These are phyloP conservation scores for Agrypnus murinus DNA, from an alignment of 2,888 invertebrate genomes.

Conservation along the genomic window DNA sequence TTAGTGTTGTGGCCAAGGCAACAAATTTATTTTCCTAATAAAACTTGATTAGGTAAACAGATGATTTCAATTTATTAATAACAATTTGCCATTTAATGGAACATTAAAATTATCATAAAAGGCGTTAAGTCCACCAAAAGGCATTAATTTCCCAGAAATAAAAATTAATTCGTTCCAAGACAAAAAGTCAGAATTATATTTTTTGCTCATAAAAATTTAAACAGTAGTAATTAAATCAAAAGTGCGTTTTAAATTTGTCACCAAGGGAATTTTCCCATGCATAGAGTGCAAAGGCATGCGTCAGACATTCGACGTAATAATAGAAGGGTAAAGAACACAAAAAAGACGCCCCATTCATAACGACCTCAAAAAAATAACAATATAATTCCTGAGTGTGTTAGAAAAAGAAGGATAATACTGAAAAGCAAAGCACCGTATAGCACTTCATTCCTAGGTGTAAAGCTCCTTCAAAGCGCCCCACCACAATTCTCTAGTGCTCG, in stretches of 20 bases:
- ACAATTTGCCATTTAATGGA: too few species aligned
- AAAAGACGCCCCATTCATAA: slow-evolving; percentile 49
- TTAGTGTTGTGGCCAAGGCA: too few species aligned
- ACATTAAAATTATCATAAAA: too few species aligned
- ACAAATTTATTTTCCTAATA: too few species aligned
- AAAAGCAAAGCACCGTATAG: slow-evolving; percentile 28
- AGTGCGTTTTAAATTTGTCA: slow-evolving; percentile 17
- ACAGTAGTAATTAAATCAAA: background rate
- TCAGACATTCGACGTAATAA: slow-evolving; percentile 42
- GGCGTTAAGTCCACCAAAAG: too few species aligned
- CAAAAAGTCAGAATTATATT: background rate
- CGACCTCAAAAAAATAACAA: slow-evolving; percentile 42
- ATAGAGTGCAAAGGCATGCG: slow-evolving; percentile 45
- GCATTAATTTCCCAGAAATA: background rate
- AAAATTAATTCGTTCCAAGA: background rate
- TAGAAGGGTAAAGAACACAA: slow-evolving; percentile 37
- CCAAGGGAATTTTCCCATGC: slow-evolving; percentile 37
- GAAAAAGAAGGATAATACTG: slow-evolving; percentile 28
- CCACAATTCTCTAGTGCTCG: slow-evolving; percentile 38
- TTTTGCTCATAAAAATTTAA: too few species aligned
- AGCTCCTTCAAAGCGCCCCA: slow-evolving; percentile 48
- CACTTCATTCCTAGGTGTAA: slow-evolving; percentile 43
- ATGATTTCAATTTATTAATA: too few species aligned
- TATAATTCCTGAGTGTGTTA: slow-evolving; percentile 26
- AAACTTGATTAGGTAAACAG: too few species aligned